These are phyloP conservation scores for Epinephelus malabaricus DNA, from an alignment of 2,797 vertebrate species.

Conservation along the genomic window DNA sequence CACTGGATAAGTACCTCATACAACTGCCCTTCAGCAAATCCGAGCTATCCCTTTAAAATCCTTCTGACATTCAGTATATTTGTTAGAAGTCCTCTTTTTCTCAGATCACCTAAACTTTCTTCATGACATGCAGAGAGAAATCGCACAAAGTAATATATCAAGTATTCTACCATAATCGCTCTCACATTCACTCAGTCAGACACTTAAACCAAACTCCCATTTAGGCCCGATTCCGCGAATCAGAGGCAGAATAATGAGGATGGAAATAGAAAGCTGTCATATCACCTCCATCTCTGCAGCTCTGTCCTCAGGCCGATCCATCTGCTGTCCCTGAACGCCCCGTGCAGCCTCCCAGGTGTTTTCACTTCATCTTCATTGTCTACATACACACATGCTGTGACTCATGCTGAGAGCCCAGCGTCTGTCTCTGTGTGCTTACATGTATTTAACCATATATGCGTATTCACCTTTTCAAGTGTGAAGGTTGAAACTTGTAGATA, in stretches of 20 bases:
- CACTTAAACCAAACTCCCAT: neutral
- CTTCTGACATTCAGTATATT: neutral
- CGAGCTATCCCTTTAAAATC: too few relatives aligned
- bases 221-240: neutral
- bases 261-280: constrained; percentile 4
- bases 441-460: neutral
- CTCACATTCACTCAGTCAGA: neutral
- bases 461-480: constrained; percentile 1
- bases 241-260: constrained; percentile 29
- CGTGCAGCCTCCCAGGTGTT: constrained; percentile 18
- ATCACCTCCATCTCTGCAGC: constrained; percentile 2
- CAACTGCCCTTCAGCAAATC: too few relatives aligned
- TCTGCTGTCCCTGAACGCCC: constrained; percentile 37
- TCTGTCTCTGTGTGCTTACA: neutral
- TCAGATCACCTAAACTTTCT: neutral
- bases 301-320: constrained; percentile 13
- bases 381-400: accelerated
- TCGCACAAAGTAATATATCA: neutral
- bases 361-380: neutral
- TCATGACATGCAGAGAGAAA: neutral
- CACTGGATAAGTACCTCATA: too few relatives aligned
- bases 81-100: too few relatives aligned
- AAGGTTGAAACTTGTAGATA: neutral
- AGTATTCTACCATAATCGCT: neutral
- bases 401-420: neutral